Percentiles rank a stretch among this genome's conserved stretches.
These are phyloP conservation scores for Oopsacas minuta DNA, from an alignment of 37 sponge, comb jelly and placozoan species.

Conservation along the genomic window DNA sequence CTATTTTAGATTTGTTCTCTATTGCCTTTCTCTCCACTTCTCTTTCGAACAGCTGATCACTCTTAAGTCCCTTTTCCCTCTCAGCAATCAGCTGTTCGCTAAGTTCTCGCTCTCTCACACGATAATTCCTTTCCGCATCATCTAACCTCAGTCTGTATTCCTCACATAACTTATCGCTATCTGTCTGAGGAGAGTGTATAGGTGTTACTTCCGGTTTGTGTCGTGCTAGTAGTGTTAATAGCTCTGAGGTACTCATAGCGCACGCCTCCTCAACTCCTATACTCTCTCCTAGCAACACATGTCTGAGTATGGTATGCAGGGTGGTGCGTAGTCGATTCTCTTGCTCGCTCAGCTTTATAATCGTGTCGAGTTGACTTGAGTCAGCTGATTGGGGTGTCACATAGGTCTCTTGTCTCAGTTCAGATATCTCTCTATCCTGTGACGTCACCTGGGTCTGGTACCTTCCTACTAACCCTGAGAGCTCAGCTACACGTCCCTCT, in stretches of 20 bases:
- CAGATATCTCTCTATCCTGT: background rate
- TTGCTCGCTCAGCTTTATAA: background rate
- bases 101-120: no score
- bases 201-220: background rate
- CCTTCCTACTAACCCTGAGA: background rate
- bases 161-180: background rate
- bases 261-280: slow-evolving; percentile 2
- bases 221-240: background rate
- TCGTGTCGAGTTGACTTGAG: background rate
- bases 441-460: background rate
- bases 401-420: background rate
- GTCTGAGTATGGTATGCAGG: background rate
- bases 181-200: background rate
- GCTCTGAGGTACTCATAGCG: background rate
- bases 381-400: background rate
- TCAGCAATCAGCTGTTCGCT: background rate
- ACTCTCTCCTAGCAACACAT: background rate
- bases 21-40: background rate
- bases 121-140: background rate
- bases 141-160: background rate
- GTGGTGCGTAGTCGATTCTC: background rate
- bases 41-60: background rate
- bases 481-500: background rate
- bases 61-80: slow-evolving; percentile 9
- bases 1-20: background rate